Evolutionary conservation across 2,113 vertebrate genomes (phyloP).

Genomic region (Misgurnus anguillicaudatus): DNA sequence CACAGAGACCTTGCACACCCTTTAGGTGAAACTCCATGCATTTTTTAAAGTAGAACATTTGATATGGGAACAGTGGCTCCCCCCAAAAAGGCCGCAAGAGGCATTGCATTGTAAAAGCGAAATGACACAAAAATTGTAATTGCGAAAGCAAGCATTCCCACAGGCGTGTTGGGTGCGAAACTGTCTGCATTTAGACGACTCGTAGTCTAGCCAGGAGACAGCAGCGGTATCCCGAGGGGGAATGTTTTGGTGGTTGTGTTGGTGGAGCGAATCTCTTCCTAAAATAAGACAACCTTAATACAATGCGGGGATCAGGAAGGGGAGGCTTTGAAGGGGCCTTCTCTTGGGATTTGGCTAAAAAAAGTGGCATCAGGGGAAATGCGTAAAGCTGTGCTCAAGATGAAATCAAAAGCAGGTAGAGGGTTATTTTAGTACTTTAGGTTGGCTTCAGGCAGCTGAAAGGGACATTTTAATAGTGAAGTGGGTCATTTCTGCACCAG

Average conservation of each 20-base stretch:
- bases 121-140: not conserved
- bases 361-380: conserved; percentile 23
- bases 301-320: conserved; percentile 14
- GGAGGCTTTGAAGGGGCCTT: conserved; percentile 28
- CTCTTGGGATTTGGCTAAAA: conserved; percentile 35
- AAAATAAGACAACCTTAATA: conserved; percentile 22
- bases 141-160: not conserved
- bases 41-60: not conserved
- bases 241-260: conserved; percentile 5
- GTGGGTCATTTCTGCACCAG: not conserved
- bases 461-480: not conserved
- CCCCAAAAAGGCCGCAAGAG: not conserved
- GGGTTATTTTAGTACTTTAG: conserved; percentile 6
- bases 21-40: conserved; percentile 10
- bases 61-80: not conserved
- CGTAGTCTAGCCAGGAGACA: conserved; percentile 23
- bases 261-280: not conserved
- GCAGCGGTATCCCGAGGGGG: not conserved
- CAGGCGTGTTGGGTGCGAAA: not conserved
- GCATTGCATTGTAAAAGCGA: conserved; percentile 21
- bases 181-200: not conserved
- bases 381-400: not conserved
- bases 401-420: not conserved
- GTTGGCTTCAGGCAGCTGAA: conserved; percentile 2
- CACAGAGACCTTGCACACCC: not conserved